Evolutionary conservation across 2,113 vertebrate species (phyloP), one percentile per base, ranked within the genome.

Genomic region (Octodon degus): DNA sequence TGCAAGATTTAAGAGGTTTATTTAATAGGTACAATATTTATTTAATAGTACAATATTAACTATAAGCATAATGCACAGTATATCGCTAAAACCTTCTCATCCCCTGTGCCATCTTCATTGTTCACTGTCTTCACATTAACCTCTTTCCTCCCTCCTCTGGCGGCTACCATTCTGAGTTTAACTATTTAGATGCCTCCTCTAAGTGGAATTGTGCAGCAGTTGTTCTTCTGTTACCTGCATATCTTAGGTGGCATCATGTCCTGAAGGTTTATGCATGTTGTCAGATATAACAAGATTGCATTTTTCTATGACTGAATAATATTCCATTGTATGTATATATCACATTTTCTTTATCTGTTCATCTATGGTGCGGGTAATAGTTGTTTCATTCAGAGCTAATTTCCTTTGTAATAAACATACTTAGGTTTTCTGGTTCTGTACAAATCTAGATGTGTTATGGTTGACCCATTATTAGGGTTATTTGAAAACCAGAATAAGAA

Each of bases 401-500:
- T 89, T 67, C 50, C 25, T 80, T 94, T 24, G 53, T 82, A 94
- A 62, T 80, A 72, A 89, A 19, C 55, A 79, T 74, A 68, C 32
- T 81, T 60, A 40, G 0, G 34, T 68, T 95, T 81, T 67, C 37
- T 50, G 58, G 86, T 20, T 90, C 27, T 82, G 16, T 32, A 68
- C 40, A 95, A 68, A 82, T 77, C 14, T 34, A 86, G 20, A 8
- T 68, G 0, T 90, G 32, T 37, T 95, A 67, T 85, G 40, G 30
- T 79, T 84, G 30, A 94, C 2, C 13, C 55, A 82, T 93, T 82
- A 82, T 82, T 58, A 32, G 10, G 60, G 37, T 53, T 83, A 47
- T 87, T 89, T 79, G 76, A 83, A 96, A 93, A 90, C 68, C 19
- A 50, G 63, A 93, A n/a, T 62, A 86, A 60, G 43, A 90, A 86